These are phyloP conservation scores for Apamea sordens DNA, from an alignment of 2,888 invertebrate species.

Conservation along the genomic window DNA sequence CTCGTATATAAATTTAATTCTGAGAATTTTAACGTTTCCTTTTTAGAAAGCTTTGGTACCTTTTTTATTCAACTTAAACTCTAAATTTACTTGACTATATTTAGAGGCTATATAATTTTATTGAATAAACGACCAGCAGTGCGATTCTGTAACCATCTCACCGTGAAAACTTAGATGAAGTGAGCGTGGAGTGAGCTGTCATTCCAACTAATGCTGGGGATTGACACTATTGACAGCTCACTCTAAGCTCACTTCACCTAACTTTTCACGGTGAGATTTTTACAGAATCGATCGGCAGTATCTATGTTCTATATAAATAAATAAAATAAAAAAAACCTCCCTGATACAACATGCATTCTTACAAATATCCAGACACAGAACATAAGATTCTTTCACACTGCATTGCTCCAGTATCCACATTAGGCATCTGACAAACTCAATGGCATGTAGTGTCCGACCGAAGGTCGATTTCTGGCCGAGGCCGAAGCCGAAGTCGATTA, in stretches of 20 bases:
- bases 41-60: not conserved
- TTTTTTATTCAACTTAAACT: not conserved
- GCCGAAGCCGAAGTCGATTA: not conserved
- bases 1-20: constrained; percentile 25
- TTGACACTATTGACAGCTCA: no score
- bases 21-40: not conserved
- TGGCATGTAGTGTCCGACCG: not conserved
- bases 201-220: no score
- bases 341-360: not conserved
- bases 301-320: no score
- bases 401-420: constrained; percentile 25
- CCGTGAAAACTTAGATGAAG: no score
- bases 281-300: no score
- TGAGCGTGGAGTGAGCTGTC: no score
- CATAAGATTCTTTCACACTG: constrained; percentile 28
- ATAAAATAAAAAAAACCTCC: no score
- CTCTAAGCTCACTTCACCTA: no score
- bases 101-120: not conserved
- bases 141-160: no score
- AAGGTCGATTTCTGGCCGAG: not conserved
- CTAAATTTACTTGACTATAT: not conserved
- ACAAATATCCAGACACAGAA: not conserved
- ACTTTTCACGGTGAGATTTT: no score
- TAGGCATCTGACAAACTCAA: constrained; percentile 32
- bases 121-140: no score